Evolutionary conservation across 1,140 invertebrate genomes (phyloP), one percentile per base, ranked within the genome.

Genomic region (Trypoxylus dichotomus): DNA sequence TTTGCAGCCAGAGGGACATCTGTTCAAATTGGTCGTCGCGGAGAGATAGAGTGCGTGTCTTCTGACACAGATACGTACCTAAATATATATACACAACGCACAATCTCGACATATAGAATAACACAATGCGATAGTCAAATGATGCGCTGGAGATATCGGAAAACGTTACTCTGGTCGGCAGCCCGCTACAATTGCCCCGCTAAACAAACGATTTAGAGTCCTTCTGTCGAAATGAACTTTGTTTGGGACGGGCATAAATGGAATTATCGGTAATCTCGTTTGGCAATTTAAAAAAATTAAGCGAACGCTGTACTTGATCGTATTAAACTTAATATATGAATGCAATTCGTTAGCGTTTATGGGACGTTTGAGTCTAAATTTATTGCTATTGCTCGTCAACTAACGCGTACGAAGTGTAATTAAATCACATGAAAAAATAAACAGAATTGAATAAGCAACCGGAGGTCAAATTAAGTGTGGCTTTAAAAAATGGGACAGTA

Each of bases 261-360:
- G 60, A 68, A 68, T 68, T 68, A 68, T 68, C 24, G 21, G 21
- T 68, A 68, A 68, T 68, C 60, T 68, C 60, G 60, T 68, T 68
- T 63, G 19, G 60, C 19, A 21, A 68, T 24, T 68, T 68, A 24
- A 68, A 68, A 68, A 68, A 68, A 68, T 68, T 68, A 68, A 68
- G 27, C 60, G 21, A 68, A 29, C 24, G 60, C 24, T 10, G 21
- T 54, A n/a, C 24, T 60, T 68, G 27, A 68, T 68, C 60, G 60
- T 24, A 24, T 68, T 68, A 68, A 68, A 68, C 10, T 68, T 68
- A 68, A 54, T 54, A 68, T 68, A 27, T 24, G 60, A 68, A 27
- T 68, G 27, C 21, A 68, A 27, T 68, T 68, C 60, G 60, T 68
- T 29, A 68, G 47, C 47, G 47, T 54, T 54, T 54, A 54, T 54